Evolutionary conservation across 2,888 invertebrate genomes (phyloP).

Genomic region (Venusia cambrica): DNA sequence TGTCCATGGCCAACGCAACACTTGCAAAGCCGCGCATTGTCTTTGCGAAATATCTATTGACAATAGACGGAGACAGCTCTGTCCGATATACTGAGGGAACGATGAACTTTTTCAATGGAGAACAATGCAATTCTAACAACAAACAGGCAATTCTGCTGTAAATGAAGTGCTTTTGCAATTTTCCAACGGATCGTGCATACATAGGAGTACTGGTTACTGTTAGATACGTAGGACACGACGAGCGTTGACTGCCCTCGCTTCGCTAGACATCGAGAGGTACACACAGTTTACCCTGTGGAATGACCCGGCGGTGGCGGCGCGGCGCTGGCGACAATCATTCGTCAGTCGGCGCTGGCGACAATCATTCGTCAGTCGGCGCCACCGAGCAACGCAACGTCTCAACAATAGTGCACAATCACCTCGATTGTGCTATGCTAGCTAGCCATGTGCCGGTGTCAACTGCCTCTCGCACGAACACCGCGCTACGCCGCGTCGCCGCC

Average conservation of each 20-base stretch:
- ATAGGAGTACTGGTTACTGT: conserved; percentile 52
- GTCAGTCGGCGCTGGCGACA: conserved; percentile 45
- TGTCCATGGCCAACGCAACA: conserved; percentile 26
- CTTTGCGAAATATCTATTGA: conserved; percentile 25
- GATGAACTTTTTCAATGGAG: conserved; percentile 17
- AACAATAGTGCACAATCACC: conserved; percentile 73
- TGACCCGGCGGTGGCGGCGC: too few relatives aligned
- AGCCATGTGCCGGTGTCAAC: conserved; percentile 51
- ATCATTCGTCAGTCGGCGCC: too few relatives aligned
- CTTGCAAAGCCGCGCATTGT: conserved; percentile 23
- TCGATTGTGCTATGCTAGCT: conserved; percentile 57
- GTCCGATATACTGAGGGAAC: conserved; percentile 1
- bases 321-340: conserved; percentile 51
- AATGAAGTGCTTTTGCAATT: conserved; percentile 14
- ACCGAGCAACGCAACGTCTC: conserved; percentile 45
- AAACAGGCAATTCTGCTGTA: conserved; percentile 15
- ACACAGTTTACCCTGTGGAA: conserved; percentile 43
- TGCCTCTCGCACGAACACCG: conserved; percentile 62
- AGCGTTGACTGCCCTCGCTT: conserved; percentile 31
- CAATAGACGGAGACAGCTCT: conserved; percentile 6
- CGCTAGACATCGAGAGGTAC: conserved; percentile 33
- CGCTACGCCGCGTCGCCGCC: too few relatives aligned
- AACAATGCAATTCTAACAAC: conserved; percentile 25
- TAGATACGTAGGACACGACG: conserved; percentile 29
- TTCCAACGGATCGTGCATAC: conserved; percentile 35